phyloP scores from a whole-genome alignment of 35 echinoderm and acorn worm genomes.

The Eucidaris tribuloides region DNA sequence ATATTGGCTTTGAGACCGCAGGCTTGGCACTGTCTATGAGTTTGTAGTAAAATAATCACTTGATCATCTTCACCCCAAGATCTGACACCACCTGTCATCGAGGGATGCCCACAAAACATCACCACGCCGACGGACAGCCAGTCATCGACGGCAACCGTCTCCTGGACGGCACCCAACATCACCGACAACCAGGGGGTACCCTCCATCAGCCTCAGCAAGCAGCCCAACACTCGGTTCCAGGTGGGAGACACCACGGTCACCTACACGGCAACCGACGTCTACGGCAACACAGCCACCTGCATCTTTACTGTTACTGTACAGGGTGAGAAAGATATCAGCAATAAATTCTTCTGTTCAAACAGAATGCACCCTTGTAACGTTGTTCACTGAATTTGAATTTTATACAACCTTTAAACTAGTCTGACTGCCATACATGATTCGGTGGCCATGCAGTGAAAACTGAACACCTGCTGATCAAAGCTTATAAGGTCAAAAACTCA shows the following conservation, averaged over 20 bases:
- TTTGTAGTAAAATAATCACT: too few relatives aligned
- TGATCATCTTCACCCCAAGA: too few relatives aligned
- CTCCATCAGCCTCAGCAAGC: background rate
- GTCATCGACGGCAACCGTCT: background rate
- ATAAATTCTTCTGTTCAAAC: background rate
- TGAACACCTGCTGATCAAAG: too few relatives aligned
- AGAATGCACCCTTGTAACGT: too few relatives aligned
- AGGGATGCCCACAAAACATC: conserved; percentile 36
- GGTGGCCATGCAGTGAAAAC: too few relatives aligned
- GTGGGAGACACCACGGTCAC: conserved; percentile 13
- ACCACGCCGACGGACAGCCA: conserved; percentile 17
- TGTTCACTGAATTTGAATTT: too few relatives aligned
- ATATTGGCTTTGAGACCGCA: too few relatives aligned
- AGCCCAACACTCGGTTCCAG: background rate
- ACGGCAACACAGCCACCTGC: conserved; percentile 17
- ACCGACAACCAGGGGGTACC: conserved; percentile 31
- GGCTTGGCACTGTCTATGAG: too few relatives aligned
- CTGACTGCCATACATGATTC: too few relatives aligned
- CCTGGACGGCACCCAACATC: conserved; percentile 40
- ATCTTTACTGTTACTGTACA: conserved; percentile 31
- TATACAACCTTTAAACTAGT: too few relatives aligned
- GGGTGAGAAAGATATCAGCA: background rate
- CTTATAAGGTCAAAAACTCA: too few relatives aligned
- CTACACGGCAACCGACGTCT: conserved; percentile 8
- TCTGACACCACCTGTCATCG: conserved; percentile 28